A percentile compares a stretch with the other conserved stretches of the same genome.
These are phyloP conservation scores for Trachemys scripta DNA, from an alignment of 2,113 vertebrate genomes.

Conservation along the genomic window DNA sequence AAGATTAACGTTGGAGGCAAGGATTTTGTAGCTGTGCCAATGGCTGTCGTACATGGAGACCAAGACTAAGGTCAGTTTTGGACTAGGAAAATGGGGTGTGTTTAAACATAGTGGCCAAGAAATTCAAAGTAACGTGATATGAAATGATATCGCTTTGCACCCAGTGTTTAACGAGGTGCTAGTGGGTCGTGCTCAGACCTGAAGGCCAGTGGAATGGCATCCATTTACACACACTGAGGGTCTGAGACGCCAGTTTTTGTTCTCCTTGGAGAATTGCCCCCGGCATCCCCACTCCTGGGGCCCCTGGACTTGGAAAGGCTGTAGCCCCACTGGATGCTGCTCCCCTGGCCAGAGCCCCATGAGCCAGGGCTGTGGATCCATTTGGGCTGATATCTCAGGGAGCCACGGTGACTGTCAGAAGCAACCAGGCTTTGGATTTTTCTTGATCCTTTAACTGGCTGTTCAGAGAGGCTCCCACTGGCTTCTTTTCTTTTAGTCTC, in stretches of 20 bases:
- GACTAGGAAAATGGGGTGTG: neutral
- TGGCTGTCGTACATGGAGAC: neutral
- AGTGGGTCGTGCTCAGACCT: neutral
- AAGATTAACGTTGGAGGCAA: neutral
- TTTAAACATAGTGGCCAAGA: neutral
- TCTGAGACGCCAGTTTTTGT: neutral
- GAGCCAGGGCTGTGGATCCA: neutral
- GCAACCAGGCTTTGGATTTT: neutral
- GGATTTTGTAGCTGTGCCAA: neutral
- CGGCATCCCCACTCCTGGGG: neutral
- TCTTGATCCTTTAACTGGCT: neutral
- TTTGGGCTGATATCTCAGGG: neutral
- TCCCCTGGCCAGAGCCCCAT: too few species aligned
- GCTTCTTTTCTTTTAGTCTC: conserved; percentile 63
- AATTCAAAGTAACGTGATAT: neutral
- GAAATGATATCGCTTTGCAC: neutral
- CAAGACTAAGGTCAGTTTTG: neutral
- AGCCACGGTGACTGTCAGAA: neutral
- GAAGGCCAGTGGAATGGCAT: neutral
- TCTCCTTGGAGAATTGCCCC: neutral
- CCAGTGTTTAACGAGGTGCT: neutral
- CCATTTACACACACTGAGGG: neutral
- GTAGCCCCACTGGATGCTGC: accelerated
- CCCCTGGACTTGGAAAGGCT: neutral
- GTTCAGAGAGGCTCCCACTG: neutral